Evolutionary conservation across 2,888 invertebrate species (phyloP), one percentile per base, ranked within the genome.

Genomic region (Standfussiana lucernea): DNA sequence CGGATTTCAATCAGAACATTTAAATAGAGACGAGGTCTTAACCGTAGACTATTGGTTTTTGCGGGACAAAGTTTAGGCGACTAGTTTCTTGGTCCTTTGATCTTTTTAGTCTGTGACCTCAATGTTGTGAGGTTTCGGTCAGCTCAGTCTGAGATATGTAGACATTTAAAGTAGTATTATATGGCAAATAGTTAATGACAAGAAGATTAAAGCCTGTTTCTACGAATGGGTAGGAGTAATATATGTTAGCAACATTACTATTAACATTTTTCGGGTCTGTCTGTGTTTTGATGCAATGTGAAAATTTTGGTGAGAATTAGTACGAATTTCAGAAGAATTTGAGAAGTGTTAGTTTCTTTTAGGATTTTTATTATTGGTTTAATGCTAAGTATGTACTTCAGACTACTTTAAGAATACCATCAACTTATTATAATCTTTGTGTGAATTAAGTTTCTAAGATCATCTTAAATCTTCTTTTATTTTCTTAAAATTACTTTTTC

Each of bases 1-100:
- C 83, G 86, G 90, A 88, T 92, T 93, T 93, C 90, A 93, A 94
- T 92, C 93, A 92, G 90, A 89, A 86, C 90, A 91, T 91, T 92
- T 91, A 90, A 91, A 93, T 90, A 88, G 92, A 83, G 80, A 80
- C 92, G 91, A 91, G 90, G 90, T 92, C 82, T 88, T 89, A 87
- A 84, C 89, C 89, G 88, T 88, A 88, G 90, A 89, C 91, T 91
- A 92, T 92, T 92, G 91, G 90, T 88, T 88, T 88, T 88, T 86
- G 79, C 59, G 68, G 73, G 80, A 61, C 68, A 11, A 77, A 76
- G 78, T 89, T 87, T 86, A 83, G 88, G 86, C 83, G 85, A 87
- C 83, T 79, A 88, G 86, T 85, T 80, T 84, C 84, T 78, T 79
- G 71, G 66, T 64, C 65, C 72, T 79, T 77, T 75, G 73, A 89